Percentiles rank a stretch among this genome's conserved stretches.
These are phyloP conservation scores for Labia minor DNA, from an alignment of 2,888 invertebrate genomes.

Conservation along the genomic window DNA sequence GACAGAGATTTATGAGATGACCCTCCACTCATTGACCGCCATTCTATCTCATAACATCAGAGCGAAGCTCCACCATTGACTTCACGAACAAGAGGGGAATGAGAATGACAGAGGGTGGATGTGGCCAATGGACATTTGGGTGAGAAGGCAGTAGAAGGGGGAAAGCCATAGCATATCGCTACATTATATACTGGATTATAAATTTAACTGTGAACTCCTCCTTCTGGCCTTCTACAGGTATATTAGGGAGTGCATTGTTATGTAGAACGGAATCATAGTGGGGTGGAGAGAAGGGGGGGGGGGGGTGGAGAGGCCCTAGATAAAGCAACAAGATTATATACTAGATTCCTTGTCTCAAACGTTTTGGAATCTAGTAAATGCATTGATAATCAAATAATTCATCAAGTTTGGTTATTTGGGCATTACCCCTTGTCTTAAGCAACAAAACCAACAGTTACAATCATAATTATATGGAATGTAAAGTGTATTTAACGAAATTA, in stretches of 20 bases:
- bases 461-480: too few species aligned
- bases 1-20: constrained; percentile 7
- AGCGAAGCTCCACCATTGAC: not conserved
- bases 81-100: not conserved
- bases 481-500: too few species aligned
- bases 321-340: not conserved
- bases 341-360: too few species aligned
- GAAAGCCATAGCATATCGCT: constrained; percentile 1
- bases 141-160: too few species aligned
- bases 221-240: not conserved
- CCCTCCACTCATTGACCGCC: not conserved
- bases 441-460: too few species aligned
- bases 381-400: too few species aligned
- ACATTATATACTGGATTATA: not conserved
- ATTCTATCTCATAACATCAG: constrained; percentile 1
- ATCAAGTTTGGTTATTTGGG: too few species aligned
- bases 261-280: not conserved
- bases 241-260: not conserved
- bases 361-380: too few species aligned
- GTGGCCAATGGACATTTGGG: too few species aligned
- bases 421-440: too few species aligned
- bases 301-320: too few species aligned
- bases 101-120: not conserved
- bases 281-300: not conserved
- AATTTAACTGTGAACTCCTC: not conserved